These are phyloP conservation scores for Galaxias olidus DNA, from an alignment of 2,797 vertebrate species.

Conservation along the genomic window DNA sequence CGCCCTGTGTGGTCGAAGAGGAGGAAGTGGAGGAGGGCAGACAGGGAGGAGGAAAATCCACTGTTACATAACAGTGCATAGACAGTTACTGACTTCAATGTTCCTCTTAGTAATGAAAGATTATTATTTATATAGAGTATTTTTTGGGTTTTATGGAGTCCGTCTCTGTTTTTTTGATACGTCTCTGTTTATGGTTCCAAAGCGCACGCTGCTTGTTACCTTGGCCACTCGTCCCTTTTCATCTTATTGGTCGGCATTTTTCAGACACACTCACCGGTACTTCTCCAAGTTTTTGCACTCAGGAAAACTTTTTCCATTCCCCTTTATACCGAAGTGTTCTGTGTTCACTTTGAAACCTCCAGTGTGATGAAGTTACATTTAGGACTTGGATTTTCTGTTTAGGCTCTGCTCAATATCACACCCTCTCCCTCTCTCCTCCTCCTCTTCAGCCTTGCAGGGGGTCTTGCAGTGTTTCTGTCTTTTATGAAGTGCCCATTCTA, in stretches of 20 bases:
- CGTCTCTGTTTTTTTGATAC: constrained; percentile 54
- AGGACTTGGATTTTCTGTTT: constrained; percentile 33
- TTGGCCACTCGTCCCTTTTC: constrained; percentile 57
- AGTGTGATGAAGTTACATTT: constrained; percentile 30
- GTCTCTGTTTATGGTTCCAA: constrained; percentile 77
- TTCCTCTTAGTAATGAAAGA: constrained; percentile 79
- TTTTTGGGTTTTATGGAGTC: constrained; percentile 60
- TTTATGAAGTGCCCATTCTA: constrained; percentile 68
- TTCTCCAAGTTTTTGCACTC: constrained; percentile 92
- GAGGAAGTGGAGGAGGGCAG: constrained; percentile 70
- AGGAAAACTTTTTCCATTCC: constrained; percentile 90
- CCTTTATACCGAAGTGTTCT: constrained; percentile 70
- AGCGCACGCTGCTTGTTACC: constrained; percentile 83
- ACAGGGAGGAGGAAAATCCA: constrained; percentile 47
- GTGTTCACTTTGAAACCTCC: constrained; percentile 39
- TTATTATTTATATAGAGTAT: constrained; percentile 79
- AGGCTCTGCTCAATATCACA: background rate
- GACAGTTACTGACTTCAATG: constrained; percentile 63
- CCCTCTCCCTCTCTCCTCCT: constrained; percentile 2
- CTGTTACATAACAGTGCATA: constrained; percentile 76
- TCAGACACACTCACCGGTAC: constrained; percentile 82
- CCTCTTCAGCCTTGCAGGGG: constrained; percentile 48
- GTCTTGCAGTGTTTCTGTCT: constrained; percentile 54
- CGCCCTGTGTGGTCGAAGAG: constrained; percentile 74
- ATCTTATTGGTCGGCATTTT: constrained; percentile 63